Percentiles rank a stretch among this genome's conserved stretches.
Conservation (phyloP, 2,797 vertebrate genomes). For the Pelodytes ibericus region DNA sequence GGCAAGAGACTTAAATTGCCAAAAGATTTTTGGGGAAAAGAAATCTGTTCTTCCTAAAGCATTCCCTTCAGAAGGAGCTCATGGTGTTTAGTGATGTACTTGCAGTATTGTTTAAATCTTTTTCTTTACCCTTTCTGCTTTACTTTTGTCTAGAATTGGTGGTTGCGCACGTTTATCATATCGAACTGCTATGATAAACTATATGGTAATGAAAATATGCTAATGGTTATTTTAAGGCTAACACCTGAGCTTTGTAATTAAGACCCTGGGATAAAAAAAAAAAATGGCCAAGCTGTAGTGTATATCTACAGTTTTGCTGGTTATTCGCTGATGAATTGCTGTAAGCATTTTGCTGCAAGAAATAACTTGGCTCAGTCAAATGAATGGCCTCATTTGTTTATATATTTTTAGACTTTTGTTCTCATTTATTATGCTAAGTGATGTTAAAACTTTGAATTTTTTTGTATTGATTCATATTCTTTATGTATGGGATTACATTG, state of each 20-base stretch:
- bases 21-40: conserved; percentile 74
- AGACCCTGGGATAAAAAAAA: conserved; percentile 64
- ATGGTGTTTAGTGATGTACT: conserved; percentile 94
- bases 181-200: conserved; percentile 70
- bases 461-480: conserved; percentile 72
- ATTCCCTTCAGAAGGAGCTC: conserved; percentile 92
- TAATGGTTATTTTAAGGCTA: conserved; percentile 74
- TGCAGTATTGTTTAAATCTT: conserved; percentile 88
- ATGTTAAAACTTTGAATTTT: conserved; percentile 81
- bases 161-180: not conserved
- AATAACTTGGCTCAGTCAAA: conserved; percentile 1
- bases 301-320: conserved; percentile 18
- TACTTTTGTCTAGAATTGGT: conserved; percentile 74
- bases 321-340: conserved; percentile 9
- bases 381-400: conserved; percentile 64
- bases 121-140: conserved; percentile 60
- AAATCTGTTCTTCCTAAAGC: conserved; percentile 96
- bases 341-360: conserved; percentile 9
- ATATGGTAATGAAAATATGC: conserved; percentile 71
- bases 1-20: conserved; percentile 82
- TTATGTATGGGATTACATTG: conserved; percentile 80
- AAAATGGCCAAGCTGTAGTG: conserved; percentile 15
- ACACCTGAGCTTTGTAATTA: conserved; percentile 93
- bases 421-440: conserved; percentile 84
- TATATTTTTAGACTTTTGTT: conserved; percentile 76